phyloP scores from a whole-genome alignment of 2,888 invertebrate species.

The Pimpla rufipes region DNA sequence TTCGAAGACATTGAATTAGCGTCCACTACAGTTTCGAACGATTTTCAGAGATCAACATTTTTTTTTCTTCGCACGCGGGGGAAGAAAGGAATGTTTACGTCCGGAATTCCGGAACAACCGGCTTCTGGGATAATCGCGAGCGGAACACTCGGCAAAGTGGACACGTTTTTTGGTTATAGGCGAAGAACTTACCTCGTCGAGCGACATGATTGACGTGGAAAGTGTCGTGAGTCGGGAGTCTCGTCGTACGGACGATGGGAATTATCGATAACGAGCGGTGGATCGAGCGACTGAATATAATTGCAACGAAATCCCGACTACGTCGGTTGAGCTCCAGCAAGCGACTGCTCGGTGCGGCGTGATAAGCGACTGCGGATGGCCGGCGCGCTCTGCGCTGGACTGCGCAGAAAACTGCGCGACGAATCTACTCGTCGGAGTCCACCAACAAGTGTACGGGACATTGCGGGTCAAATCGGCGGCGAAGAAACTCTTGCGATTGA shows the following conservation, averaged over 20 bases:
- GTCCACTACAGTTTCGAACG: no score
- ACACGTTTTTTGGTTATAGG: neutral
- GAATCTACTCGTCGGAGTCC: no score
- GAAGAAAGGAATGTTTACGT: neutral
- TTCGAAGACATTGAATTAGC: neutral
- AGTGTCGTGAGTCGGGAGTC: neutral
- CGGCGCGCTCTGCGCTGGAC: neutral
- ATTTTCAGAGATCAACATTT: neutral
- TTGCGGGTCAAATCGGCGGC: no score
- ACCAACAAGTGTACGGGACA: no score
- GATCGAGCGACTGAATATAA: neutral
- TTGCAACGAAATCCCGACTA: neutral
- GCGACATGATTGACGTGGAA: constrained; percentile 32
- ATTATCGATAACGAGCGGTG: neutral
- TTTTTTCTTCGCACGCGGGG: no score
- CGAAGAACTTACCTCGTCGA: constrained; percentile 53
- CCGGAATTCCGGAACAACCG: neutral
- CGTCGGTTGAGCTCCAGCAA: neutral
- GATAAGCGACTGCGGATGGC: neutral
- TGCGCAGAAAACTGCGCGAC: no score
- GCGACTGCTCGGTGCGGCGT: neutral
- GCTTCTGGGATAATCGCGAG: neutral
- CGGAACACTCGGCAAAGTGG: neutral
- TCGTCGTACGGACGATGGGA: neutral
- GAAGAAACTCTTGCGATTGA: no score